Evolutionary conservation across 2,113 vertebrate species (phyloP).

Genomic region (Balaeniceps rex): DNA sequence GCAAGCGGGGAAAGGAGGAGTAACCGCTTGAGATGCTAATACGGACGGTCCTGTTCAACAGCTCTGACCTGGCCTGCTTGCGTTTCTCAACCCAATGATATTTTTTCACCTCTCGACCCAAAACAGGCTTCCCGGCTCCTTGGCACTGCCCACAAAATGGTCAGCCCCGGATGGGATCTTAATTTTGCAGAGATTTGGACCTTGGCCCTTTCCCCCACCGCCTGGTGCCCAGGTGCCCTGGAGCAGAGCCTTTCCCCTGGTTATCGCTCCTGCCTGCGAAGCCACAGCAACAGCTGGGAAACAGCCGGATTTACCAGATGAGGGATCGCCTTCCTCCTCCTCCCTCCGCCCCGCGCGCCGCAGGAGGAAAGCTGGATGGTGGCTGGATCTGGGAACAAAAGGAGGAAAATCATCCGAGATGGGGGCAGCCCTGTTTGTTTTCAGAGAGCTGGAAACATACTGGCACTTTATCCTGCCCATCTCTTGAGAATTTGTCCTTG

Average conservation of each 20-base stretch:
- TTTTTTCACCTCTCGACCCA: not conserved
- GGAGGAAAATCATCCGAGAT: not conserved
- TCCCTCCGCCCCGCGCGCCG: not conserved
- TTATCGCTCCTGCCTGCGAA: not conserved
- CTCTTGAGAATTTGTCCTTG: not conserved
- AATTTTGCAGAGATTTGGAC: not conserved
- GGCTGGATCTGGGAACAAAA: not conserved
- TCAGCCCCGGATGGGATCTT: fast-evolving
- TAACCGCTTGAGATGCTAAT: not conserved
- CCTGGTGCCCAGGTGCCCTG: not conserved
- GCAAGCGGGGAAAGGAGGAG: not conserved
- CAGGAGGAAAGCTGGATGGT: not conserved
- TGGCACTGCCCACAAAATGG: fast-evolving
- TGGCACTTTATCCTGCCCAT: not conserved
- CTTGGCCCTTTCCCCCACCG: not conserved
- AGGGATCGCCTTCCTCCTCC: not conserved
- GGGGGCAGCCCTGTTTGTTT: not conserved
- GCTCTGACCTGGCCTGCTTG: not conserved
- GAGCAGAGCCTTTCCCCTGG: not conserved
- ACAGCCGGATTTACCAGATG: not conserved
- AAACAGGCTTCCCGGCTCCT: fast-evolving
- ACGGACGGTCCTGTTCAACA: fast-evolving
- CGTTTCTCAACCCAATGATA: not conserved
- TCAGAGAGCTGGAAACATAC: not conserved
- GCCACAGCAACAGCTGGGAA: not conserved